These are phyloP conservation scores for Sarotherodon lohbergeri DNA, from an alignment of 2,113 vertebrate genomes.

Conservation along the genomic window DNA sequence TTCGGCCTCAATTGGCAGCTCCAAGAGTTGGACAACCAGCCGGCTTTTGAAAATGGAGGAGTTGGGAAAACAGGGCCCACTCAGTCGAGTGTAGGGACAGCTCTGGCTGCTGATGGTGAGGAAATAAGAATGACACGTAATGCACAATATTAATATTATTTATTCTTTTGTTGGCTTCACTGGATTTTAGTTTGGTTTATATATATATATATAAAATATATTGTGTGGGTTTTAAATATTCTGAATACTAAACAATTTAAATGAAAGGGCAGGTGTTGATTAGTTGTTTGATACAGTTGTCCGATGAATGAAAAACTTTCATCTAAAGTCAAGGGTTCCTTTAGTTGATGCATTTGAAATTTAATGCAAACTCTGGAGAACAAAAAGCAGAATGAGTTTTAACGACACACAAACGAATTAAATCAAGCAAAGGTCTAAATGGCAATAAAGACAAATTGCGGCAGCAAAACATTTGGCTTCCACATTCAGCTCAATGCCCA, in stretches of 20 bases:
- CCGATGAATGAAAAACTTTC: background rate
- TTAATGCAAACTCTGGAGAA: background rate
- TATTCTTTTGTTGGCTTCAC: background rate
- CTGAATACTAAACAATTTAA: background rate
- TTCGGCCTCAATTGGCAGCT: conserved; percentile 98
- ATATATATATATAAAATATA: background rate
- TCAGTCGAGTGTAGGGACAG: conserved; percentile 82
- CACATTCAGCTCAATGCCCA: background rate
- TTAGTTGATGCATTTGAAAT: background rate
- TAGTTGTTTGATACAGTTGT: background rate
- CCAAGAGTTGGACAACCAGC: conserved; percentile 89
- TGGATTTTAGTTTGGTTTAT: background rate
- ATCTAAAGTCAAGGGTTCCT: background rate
- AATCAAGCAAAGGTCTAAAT: conserved; percentile 12
- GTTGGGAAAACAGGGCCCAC: conserved; percentile 84
- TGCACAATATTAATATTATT: background rate
- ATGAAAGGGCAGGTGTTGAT: background rate
- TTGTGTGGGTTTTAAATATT: background rate
- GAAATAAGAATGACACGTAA: background rate
- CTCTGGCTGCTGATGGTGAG: conserved; percentile 86
- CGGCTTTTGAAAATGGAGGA: conserved; percentile 88
- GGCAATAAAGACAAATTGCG: background rate
- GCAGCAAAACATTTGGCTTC: background rate
- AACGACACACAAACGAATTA: background rate
- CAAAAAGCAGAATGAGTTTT: background rate